phyloP scores from a whole-genome alignment of 2,113 vertebrate species.

The Chinchilla lanigera region DNA sequence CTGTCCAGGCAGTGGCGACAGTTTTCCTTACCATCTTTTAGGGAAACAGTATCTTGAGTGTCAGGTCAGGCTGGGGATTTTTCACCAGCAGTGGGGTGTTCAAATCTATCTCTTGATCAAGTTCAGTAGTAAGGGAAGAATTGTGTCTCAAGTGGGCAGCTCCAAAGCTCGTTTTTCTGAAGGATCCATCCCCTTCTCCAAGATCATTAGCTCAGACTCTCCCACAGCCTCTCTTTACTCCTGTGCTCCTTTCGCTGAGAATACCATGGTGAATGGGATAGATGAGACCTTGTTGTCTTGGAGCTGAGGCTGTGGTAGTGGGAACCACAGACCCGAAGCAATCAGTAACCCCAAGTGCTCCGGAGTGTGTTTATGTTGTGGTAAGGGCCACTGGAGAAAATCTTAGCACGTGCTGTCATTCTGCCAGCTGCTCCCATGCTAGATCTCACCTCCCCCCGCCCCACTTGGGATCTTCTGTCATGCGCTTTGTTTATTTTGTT shows the following conservation, averaged over 20 bases:
- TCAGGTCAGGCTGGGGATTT: neutral
- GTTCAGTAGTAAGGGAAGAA: neutral
- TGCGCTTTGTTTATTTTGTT: neutral
- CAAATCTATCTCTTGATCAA: neutral
- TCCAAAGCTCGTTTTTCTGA: neutral
- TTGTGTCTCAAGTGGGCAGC: neutral
- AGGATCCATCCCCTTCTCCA: neutral
- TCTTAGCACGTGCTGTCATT: neutral
- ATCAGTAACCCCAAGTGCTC: neutral
- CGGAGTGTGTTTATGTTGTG: neutral
- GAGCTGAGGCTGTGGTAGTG: neutral
- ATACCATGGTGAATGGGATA: neutral
- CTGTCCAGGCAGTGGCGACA: neutral
- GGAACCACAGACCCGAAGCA: neutral
- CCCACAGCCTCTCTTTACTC: neutral
- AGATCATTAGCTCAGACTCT: neutral
- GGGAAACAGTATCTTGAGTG: neutral
- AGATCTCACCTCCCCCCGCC: neutral
- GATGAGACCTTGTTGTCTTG: neutral
- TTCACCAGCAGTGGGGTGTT: neutral
- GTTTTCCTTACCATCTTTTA: neutral
- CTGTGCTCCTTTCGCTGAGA: neutral
- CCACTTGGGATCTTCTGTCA: neutral
- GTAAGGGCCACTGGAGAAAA: neutral
- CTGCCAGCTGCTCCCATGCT: neutral